phyloP scores from a whole-genome alignment of 2,113 vertebrate species.

The Engystomops pustulosus region DNA sequence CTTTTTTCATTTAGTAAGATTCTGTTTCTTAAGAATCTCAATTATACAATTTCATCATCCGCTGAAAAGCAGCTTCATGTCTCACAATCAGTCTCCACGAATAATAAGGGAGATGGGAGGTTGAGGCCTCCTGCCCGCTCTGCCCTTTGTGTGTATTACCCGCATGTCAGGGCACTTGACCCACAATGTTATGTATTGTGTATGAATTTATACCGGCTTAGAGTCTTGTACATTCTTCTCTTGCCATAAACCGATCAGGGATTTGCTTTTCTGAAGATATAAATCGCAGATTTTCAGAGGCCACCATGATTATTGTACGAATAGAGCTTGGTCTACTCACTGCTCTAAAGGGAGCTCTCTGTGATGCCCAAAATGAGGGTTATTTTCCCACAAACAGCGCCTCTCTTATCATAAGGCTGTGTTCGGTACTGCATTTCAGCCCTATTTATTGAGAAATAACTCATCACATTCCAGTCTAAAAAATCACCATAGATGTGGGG shows the following conservation, averaged over 20 bases:
- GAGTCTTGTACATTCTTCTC: not conserved
- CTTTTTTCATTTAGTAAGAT: not conserved
- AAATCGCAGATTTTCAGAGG: no score
- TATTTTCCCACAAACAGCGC: not conserved
- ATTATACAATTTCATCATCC: not conserved
- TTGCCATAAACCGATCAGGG: not conserved
- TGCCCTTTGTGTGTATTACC: not conserved
- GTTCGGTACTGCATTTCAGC: not conserved
- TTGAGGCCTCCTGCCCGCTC: not conserved
- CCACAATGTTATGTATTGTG: not conserved
- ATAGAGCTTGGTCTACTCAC: no score
- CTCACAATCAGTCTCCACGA: not conserved
- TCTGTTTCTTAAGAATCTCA: not conserved
- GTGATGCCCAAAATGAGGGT: no score
- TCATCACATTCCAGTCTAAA: no score
- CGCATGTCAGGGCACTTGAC: slow-evolving; percentile 18
- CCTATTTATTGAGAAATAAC: no score
- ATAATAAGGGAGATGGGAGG: not conserved
- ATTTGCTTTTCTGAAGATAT: not conserved
- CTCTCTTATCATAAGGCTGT: not conserved
- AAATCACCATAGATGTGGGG: no score
- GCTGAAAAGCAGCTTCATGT: not conserved
- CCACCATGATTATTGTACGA: no score
- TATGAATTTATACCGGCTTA: not conserved
- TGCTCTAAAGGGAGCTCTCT: no score